Evolutionary conservation across 2,888 invertebrate species (phyloP).

Genomic region (Plebejus anna): DNA sequence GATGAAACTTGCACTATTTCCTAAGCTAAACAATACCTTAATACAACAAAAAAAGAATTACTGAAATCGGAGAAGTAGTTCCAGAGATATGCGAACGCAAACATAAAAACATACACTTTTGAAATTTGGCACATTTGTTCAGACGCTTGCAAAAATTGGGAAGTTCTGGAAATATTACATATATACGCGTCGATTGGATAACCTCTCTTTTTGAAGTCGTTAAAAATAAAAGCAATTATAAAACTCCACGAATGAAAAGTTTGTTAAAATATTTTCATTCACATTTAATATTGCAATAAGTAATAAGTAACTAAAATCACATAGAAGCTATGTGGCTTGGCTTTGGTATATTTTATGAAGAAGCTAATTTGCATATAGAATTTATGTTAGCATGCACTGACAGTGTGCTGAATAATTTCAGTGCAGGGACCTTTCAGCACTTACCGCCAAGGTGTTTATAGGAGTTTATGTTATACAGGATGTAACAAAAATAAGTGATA

Average conservation of each 20-base stretch:
- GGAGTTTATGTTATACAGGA: neutral
- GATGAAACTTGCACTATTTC: too few relatives aligned
- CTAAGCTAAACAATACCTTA: too few relatives aligned
- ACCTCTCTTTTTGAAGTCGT: too few relatives aligned
- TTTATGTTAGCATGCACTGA: slow-evolving; percentile 13
- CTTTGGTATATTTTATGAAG: slow-evolving; percentile 14
- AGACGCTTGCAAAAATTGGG: too few relatives aligned
- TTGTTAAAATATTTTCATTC: neutral
- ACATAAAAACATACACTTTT: too few relatives aligned
- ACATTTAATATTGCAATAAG: neutral
- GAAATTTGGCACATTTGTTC: too few relatives aligned
- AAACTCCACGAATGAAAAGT: neutral
- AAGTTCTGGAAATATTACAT: too few relatives aligned
- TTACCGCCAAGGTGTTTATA: neutral
- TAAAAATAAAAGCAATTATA: neutral
- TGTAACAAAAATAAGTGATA: too few relatives aligned
- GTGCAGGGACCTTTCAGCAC: slow-evolving; percentile 10
- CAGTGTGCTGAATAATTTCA: slow-evolving; percentile 10
- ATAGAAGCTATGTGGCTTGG: neutral
- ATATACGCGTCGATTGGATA: too few relatives aligned
- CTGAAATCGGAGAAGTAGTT: too few relatives aligned
- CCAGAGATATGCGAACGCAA: too few relatives aligned
- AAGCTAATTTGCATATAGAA: slow-evolving; percentile 11
- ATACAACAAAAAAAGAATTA: too few relatives aligned
- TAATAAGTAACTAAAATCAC: neutral